phyloP scores from a whole-genome alignment of 2,113 vertebrate species.

The Gnathonemus echidnorhynchus region DNA sequence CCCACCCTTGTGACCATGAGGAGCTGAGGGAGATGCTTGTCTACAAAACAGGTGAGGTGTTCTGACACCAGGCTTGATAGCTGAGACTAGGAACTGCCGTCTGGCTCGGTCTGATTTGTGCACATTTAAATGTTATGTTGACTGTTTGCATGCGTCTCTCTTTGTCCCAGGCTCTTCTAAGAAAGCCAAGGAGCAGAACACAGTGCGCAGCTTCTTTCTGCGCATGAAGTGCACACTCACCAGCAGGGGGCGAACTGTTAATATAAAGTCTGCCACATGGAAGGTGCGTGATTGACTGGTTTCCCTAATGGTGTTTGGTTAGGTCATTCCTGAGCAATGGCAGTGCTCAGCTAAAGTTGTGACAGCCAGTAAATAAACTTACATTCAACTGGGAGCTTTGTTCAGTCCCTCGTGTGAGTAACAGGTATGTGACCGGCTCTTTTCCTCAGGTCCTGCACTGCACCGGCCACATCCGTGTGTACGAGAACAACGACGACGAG shows the following conservation, averaged over 20 bases:
- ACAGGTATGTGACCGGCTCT: not conserved
- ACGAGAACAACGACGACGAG: slow-evolving; percentile 61
- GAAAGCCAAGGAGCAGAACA: slow-evolving; percentile 82
- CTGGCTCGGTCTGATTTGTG: not conserved
- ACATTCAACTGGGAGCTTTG: not conserved
- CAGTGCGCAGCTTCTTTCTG: slow-evolving; percentile 86
- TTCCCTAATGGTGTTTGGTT: not conserved
- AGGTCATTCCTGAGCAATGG: not conserved
- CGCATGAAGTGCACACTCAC: slow-evolving; percentile 98
- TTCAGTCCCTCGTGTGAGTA: not conserved
- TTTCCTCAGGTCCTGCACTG: slow-evolving; percentile 82
- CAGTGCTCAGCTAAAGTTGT: not conserved
- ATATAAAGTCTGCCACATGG: slow-evolving; percentile 96
- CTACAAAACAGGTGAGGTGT: slow-evolving; percentile 77
- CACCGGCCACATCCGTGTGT: slow-evolving; percentile 79
- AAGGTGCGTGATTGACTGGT: slow-evolving; percentile 65
- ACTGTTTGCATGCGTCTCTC: slow-evolving; percentile 29
- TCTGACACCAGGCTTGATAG: not conserved
- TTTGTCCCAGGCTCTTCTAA: slow-evolving; percentile 70
- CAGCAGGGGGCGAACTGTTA: slow-evolving; percentile 91
- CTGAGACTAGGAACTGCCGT: not conserved
- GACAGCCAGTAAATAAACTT: not conserved
- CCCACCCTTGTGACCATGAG: slow-evolving; percentile 95
- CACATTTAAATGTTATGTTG: not conserved
- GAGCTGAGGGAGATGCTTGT: slow-evolving; percentile 94